Base-by-base conservation (phyloP, 1,140 invertebrate species). In the Penaeus vannamei region DNA sequence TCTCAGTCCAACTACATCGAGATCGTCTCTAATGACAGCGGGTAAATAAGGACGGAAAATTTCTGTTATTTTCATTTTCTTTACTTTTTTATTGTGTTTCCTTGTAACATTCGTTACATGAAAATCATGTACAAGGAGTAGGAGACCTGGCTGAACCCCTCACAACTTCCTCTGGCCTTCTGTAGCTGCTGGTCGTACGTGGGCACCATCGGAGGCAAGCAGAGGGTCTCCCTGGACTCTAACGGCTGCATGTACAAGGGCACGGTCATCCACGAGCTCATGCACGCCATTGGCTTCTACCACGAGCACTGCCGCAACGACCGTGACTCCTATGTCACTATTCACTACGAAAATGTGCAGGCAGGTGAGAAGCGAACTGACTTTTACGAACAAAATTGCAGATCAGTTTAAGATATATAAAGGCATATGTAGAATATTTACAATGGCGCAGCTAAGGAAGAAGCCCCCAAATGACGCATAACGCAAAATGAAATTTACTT, bases 271-370 rank as follows among this genome's bases (percentile, higher is more conserved):
- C 84, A 85, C 69, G 84, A 85, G 84, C 69, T 85, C n/a, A 77
- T 85, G 84, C 84, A 85, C 84, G 84, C 62, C 7, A 23, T 85
- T 4, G 84, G 84, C 69, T 85, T 85, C 69, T 85, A 61, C 69
- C 84, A 85, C 84, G 84, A 85, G 84, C 84, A 85, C 69, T 26
- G 36, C 26, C 84, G 84, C 10, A 76, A 77, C 42, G 84, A 85
- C 84, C 84, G 84, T 14, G 84, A 85, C 53, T 12, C 42, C 4
- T 64, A 85, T 64, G n/a, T 85, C 84, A 60, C 12, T 36, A 60
- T 85, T 59, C 23, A 59, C 46, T 85, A 60, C 84, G 66, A 85
- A 10, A 85, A 85, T 72, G 32, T 85, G 8, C 36, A 72, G 1
- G 23, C 84, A 23, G 84, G 66, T 72, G 59, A 53, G 80, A 29